A percentile compares a stretch with the other conserved stretches of the same genome.
Conservation (phyloP, 2,888 invertebrate genomes). For the Acleris literana region DNA sequence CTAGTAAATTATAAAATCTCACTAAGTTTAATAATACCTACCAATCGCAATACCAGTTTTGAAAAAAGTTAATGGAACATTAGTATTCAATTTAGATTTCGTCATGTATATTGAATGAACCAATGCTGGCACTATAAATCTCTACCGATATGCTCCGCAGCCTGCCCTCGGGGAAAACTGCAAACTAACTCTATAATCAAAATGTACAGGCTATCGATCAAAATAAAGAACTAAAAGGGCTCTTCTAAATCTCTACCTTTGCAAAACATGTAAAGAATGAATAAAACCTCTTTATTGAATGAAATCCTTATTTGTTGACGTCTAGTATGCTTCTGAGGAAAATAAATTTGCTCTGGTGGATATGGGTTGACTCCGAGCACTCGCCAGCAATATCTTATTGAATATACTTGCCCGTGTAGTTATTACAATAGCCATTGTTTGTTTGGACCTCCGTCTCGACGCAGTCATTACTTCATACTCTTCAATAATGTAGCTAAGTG, state of each 20-base stretch:
- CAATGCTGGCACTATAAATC: constrained; percentile 23
- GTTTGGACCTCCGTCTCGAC: constrained; percentile 15
- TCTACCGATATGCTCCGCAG: constrained; percentile 17
- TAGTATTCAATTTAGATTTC: constrained; percentile 3
- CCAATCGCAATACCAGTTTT: background rate
- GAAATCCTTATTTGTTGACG: constrained; percentile 81
- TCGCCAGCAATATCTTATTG: constrained; percentile 67
- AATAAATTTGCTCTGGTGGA: constrained; percentile 75
- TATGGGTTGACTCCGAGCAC: constrained; percentile 65
- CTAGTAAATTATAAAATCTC: too few relatives aligned
- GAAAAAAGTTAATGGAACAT: background rate
- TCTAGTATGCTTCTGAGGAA: constrained; percentile 74
- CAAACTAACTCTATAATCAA: constrained; percentile 43
- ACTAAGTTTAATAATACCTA: too few relatives aligned
- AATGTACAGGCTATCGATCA: constrained; percentile 46
- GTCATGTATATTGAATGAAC: constrained; percentile 13
- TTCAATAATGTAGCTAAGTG: constrained; percentile 19
- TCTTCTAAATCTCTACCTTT: constrained; percentile 42
- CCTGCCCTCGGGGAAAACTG: constrained; percentile 38
- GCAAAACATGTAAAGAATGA: constrained; percentile 58
- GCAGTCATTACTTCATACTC: constrained; percentile 12
- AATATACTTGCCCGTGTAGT: constrained; percentile 60
- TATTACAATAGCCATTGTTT: constrained; percentile 26
- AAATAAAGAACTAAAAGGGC: constrained; percentile 35
- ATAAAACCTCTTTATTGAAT: constrained; percentile 69